These are phyloP conservation scores for Condylostylus longicornis DNA, from an alignment of 1,140 invertebrate genomes.

Conservation along the genomic window DNA sequence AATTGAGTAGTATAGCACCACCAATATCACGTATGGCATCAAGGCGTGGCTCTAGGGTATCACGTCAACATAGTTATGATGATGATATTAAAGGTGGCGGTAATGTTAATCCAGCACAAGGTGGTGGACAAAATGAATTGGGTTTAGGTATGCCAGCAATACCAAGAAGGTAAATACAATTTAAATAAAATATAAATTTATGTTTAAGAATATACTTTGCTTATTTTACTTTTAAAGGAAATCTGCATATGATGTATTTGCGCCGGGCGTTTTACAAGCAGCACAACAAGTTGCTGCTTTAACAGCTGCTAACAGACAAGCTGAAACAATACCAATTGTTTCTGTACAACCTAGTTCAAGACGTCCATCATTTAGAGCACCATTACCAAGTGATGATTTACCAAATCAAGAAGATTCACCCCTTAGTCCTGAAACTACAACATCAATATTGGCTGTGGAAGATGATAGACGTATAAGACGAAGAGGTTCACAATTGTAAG, in stretches of 20 bases:
- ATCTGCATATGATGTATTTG: conserved; percentile 66
- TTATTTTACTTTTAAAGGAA: conserved; percentile 34
- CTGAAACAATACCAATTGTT: conserved; percentile 27
- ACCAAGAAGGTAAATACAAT: conserved; percentile 40
- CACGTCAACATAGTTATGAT: conserved; percentile 64
- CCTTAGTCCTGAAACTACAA: conserved; percentile 29
- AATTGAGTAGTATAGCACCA: conserved; percentile 22
- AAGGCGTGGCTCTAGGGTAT: conserved; percentile 48
- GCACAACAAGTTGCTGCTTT: conserved; percentile 9
- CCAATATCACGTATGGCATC: conserved; percentile 31
- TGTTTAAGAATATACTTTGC: not conserved
- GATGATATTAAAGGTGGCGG: conserved; percentile 44
- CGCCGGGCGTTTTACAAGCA: conserved; percentile 26
- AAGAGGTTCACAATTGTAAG: conserved; percentile 64
- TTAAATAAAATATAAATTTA: not conserved
- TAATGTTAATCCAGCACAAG: conserved; percentile 16
- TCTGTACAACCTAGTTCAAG: conserved; percentile 33
- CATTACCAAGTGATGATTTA: conserved; percentile 36
- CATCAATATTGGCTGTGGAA: conserved; percentile 43
- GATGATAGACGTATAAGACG: conserved; percentile 57
- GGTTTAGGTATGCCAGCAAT: conserved; percentile 49
- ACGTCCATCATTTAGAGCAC: conserved; percentile 51
- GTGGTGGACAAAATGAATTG: conserved; percentile 24
- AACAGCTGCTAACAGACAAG: conserved; percentile 20
- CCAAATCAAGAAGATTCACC: conserved; percentile 39